phyloP scores from a whole-genome alignment of 30 jellyfish, hydroid and myxozoan genomes.

The Aurelia aurita region DNA sequence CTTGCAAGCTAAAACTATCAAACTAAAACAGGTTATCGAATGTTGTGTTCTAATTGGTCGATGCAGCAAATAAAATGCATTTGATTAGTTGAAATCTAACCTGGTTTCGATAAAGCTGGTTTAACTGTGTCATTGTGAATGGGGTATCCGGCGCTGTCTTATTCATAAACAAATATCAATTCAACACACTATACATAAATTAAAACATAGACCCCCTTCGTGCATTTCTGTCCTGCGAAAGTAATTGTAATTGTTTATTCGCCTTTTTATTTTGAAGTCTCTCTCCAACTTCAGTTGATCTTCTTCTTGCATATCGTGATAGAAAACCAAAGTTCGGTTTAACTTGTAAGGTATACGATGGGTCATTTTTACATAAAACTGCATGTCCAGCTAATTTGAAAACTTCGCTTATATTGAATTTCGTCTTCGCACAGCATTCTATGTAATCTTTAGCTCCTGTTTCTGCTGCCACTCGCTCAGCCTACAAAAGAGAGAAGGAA shows the following conservation, averaged over 20 bases:
- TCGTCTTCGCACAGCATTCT: slow-evolving; percentile 94
- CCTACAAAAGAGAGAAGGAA: slow-evolving; percentile 32
- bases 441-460: slow-evolving; percentile 84
- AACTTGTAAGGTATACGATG: slow-evolving; percentile 24
- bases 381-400: slow-evolving; percentile 81
- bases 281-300: slow-evolving; percentile 77
- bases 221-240: slow-evolving; percentile 22
- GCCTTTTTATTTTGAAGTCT: slow-evolving; percentile 47
- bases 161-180: background rate
- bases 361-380: slow-evolving; percentile 46
- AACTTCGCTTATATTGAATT: slow-evolving; percentile 66
- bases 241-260: background rate
- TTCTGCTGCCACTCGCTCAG: slow-evolving; percentile 69
- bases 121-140: no score
- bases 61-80: no score
- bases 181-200: background rate
- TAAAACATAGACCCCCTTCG: slow-evolving; percentile 72
- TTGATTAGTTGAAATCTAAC: no score
- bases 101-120: no score
- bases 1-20: no score
- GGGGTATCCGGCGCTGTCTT: no score
- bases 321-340: slow-evolving; percentile 64
- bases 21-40: no score
- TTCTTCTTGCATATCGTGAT: slow-evolving; percentile 65
- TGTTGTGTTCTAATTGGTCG: no score